Conservation (phyloP, 2,888 invertebrate species). For the Zygaena filipendulae region DNA sequence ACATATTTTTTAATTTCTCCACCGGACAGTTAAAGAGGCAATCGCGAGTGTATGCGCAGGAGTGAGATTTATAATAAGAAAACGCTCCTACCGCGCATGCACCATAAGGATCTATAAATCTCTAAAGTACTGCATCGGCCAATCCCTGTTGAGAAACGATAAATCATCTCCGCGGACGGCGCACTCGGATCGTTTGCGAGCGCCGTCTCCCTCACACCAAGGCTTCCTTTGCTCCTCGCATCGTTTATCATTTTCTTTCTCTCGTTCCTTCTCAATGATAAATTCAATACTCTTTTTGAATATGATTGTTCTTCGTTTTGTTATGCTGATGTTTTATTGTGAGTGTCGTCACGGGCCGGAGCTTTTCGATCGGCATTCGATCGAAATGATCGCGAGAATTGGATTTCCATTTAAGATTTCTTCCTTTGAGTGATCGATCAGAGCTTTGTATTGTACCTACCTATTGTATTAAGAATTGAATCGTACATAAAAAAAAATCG, state of each 20-base stretch:
- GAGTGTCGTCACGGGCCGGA: constrained; percentile 59
- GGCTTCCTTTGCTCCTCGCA: constrained; percentile 30
- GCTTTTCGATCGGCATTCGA: constrained; percentile 61
- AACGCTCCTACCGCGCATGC: constrained; percentile 66
- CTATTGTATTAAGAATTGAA: too few species aligned
- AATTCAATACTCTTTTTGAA: constrained; percentile 66
- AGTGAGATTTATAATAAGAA: constrained; percentile 67
- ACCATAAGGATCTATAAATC: constrained; percentile 64
- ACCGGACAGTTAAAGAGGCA: constrained; percentile 49
- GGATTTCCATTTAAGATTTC: constrained; percentile 61
- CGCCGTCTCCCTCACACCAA: constrained; percentile 46
- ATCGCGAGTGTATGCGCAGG: constrained; percentile 55
- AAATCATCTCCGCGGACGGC: constrained; percentile 62
- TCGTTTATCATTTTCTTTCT: constrained; percentile 65
- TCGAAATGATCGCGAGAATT: constrained; percentile 64
- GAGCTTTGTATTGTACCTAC: constrained; percentile 18
- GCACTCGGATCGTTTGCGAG: constrained; percentile 42
- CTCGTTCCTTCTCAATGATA: constrained; percentile 63
- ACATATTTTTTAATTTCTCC: constrained; percentile 62
- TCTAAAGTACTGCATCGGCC: constrained; percentile 62
- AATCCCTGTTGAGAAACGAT: constrained; percentile 67
- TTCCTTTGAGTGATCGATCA: constrained; percentile 48
- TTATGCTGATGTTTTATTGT: constrained; percentile 62
- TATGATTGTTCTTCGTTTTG: constrained; percentile 67
- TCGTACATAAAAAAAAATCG: too few species aligned